Percentiles rank a stretch among this genome's conserved stretches.
Conservation (phyloP, 2,113 vertebrate genomes). For the Corythornis cristatus region DNA sequence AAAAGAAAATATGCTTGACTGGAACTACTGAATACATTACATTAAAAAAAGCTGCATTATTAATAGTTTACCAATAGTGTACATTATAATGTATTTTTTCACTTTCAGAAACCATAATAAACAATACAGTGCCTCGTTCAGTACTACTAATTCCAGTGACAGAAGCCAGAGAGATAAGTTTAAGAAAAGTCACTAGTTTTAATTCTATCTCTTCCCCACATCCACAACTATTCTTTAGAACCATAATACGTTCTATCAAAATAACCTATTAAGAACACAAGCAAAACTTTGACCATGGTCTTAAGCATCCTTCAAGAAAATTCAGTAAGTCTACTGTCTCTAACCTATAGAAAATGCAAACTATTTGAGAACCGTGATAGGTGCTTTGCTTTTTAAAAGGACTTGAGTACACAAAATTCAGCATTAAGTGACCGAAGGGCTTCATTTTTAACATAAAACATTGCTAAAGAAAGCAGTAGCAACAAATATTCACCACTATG, state of each 20-base stretch:
- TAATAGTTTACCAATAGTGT: not conserved
- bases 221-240: not conserved
- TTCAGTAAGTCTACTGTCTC: not conserved
- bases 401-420: not conserved
- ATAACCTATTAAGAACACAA: not conserved
- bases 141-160: not conserved
- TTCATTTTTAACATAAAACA: not conserved
- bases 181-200: not conserved
- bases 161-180: not conserved
- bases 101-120: not conserved
- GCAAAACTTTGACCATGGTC: not conserved
- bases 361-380: not conserved
- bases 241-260: not conserved
- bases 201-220: not conserved
- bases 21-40: not conserved
- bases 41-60: not conserved
- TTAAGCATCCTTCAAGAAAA: not conserved
- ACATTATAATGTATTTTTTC: not conserved
- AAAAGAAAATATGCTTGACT: not conserved
- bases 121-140: not conserved
- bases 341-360: not conserved
- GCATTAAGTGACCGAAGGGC: not conserved
- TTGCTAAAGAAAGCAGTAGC: not conserved
- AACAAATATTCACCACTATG: not conserved
- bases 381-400: not conserved